Base-by-base conservation (phyloP, 2,888 invertebrate genomes). In the Leptodirus hochenwartii region DNA sequence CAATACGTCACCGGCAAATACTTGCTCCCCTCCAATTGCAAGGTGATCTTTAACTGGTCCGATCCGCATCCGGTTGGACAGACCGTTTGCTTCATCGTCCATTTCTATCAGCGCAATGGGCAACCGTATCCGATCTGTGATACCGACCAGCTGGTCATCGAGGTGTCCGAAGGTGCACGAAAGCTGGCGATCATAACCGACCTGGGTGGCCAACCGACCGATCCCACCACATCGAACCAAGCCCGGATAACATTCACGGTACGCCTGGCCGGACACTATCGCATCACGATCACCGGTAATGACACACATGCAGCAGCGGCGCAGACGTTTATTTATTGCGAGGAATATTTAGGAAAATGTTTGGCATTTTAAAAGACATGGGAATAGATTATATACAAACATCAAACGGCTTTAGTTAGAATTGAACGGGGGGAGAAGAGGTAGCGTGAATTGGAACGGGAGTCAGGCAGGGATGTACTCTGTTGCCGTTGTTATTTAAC, bases 41-140 rank as follows among this genome's bases (percentile, higher is more conserved):
- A 68, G 54, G 54, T 53, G 39, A 31, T 37, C 22, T 91, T 90
- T 66, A 82, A 85, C 44, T 91, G 90, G 90, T 68, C 73, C 36
- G 88, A 88, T 55, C 88, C 88, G 11, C 76, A 81, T 45, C 61
- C 71, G 9, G 91, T 91, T 14, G 91, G 90, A 24, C 82, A 78
- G 53, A 87, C 87, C 17, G 81, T 88, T 68, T 81, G 82, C 50
- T 90, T 91, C 59, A 77, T 75, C 33, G 80, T 90, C 41, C 64
- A 79, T 63, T 88, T 88, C 62, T 87, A 70, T 61, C 87, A 88
- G 59, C 73, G 87, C 39, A 90, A 90, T 56, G 87, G 90, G 14
- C 82, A 85, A 52, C 84, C 90, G 39, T 91, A 90, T 64, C 88
- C 88, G 41, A 79, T 91, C 51, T 87, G 87, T 59, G 85, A 87